Evolutionary conservation across 2,113 vertebrate species (phyloP).

Genomic region (Larimichthys polyactis): DNA sequence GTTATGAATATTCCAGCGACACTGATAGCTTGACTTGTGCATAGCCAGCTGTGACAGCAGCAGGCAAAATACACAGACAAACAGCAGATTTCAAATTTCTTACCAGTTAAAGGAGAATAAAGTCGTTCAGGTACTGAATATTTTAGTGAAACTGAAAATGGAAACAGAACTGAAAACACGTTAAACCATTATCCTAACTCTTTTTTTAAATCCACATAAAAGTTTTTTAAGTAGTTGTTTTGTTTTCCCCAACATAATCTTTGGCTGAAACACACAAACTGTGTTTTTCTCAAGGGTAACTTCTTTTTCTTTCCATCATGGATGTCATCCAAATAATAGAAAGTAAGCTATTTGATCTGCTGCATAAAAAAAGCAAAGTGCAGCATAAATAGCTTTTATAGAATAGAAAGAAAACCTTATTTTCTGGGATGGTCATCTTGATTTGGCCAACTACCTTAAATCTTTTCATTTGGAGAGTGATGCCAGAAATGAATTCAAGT

Average conservation of each 20-base stretch:
- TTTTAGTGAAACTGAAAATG: not conserved
- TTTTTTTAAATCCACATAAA: not conserved
- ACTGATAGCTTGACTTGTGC: not conserved
- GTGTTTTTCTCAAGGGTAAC: not conserved
- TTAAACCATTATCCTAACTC: not conserved
- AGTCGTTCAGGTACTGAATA: not conserved
- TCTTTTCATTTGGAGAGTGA: not conserved
- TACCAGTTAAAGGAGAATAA: not conserved
- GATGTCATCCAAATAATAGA: conserved; percentile 13
- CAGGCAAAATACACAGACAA: not conserved
- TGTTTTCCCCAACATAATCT: not conserved
- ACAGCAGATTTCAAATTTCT: not conserved
- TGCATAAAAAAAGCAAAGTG: no score
- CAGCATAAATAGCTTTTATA: no score
- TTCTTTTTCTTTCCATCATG: not conserved
- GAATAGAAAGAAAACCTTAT: not conserved
- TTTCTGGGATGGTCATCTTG: not conserved
- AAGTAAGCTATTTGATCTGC: not conserved
- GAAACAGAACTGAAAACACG: no score
- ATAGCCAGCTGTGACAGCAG: not conserved
- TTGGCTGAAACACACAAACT: not conserved
- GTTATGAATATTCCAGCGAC: not conserved
- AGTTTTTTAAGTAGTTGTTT: not conserved
- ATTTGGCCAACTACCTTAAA: not conserved
- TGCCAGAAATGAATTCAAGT: not conserved